Evolutionary conservation across 2,113 vertebrate genomes (phyloP).

Genomic region (Mixornis gularis): DNA sequence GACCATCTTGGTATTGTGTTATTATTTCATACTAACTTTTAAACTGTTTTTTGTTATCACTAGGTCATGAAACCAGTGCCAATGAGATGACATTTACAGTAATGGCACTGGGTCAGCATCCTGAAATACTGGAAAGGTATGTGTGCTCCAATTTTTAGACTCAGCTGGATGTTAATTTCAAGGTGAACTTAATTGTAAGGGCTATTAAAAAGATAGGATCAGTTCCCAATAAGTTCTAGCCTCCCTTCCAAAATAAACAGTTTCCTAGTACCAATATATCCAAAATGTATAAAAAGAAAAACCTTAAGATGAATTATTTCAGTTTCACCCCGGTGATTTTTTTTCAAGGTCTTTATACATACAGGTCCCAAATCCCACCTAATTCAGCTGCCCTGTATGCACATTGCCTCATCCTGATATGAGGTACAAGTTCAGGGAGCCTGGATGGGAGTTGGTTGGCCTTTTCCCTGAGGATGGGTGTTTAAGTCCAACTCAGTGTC

Average conservation of each 20-base stretch:
- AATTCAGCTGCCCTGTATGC: background rate
- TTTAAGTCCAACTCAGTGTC: background rate
- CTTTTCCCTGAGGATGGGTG: background rate
- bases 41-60: background rate
- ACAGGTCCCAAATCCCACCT: background rate
- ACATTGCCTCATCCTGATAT: background rate
- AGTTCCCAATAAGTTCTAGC: background rate
- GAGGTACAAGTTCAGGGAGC: background rate
- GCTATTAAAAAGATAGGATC: background rate
- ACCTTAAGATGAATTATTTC: background rate
- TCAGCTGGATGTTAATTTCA: background rate
- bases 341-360: background rate
- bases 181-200: background rate
- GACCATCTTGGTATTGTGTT: background rate
- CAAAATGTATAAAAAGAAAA: background rate
- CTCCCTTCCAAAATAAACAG: background rate
- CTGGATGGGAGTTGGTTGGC: background rate
- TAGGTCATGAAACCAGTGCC: constrained; percentile 91
- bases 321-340: background rate
- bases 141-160: background rate
- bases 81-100: constrained; percentile 85
- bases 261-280: background rate
- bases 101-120: constrained; percentile 83
- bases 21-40: background rate
- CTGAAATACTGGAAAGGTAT: constrained; percentile 84